phyloP scores from a whole-genome alignment of 2,888 invertebrate genomes.

The Anorthoa munda region DNA sequence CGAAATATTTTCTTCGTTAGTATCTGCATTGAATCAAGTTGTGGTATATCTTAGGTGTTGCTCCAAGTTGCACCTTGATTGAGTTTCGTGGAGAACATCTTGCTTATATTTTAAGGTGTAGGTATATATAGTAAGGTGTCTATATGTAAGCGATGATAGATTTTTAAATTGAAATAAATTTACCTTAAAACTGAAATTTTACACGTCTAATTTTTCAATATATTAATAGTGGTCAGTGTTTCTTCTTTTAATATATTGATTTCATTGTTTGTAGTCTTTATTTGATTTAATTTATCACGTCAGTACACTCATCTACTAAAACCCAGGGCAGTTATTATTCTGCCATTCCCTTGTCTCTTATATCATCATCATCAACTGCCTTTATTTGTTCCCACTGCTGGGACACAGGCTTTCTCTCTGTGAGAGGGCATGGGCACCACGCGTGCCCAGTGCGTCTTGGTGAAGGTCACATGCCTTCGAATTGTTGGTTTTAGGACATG shows the following conservation, averaged over 20 bases:
- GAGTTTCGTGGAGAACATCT: neutral
- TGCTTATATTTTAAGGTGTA: neutral
- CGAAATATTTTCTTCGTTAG: slow-evolving; percentile 52
- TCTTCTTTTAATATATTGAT: neutral
- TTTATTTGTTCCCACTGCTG: too few relatives aligned
- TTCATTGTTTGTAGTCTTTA: too few relatives aligned
- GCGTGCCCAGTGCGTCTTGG: too few relatives aligned
- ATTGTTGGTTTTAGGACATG: too few relatives aligned
- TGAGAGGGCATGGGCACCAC: too few relatives aligned
- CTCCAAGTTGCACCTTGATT: neutral
- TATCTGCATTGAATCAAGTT: slow-evolving; percentile 24
- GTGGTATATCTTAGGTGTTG: slow-evolving; percentile 1
- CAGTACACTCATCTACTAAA: neutral
- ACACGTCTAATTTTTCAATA: neutral
- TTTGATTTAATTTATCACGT: neutral
- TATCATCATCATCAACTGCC: too few relatives aligned
- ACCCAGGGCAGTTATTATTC: neutral
- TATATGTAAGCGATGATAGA: neutral
- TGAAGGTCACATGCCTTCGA: too few relatives aligned
- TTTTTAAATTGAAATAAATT: neutral
- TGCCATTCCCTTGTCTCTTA: neutral
- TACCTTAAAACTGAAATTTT: too few relatives aligned
- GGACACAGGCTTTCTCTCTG: too few relatives aligned
- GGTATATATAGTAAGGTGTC: neutral
- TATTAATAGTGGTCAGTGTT: neutral